A percentile compares a stretch with the other conserved stretches of the same genome.
Conservation (phyloP, 1,140 invertebrate genomes). For the Scaptomyza hsui region DNA sequence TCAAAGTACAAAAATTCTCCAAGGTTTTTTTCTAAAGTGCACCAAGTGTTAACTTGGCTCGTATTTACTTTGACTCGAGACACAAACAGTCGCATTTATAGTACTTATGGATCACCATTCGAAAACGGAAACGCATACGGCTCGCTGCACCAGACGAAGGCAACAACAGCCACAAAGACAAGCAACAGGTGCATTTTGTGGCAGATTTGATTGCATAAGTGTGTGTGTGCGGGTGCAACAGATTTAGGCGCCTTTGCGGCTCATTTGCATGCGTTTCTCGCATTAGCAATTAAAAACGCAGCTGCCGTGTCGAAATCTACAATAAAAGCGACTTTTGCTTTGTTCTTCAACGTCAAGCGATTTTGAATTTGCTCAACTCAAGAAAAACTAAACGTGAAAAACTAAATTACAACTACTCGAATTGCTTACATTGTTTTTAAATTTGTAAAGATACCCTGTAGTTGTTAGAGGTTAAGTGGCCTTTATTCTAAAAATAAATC, state of each 20-base stretch:
- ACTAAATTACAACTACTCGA: constrained; percentile 14
- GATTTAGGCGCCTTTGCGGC: constrained; percentile 46
- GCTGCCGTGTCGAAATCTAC: constrained; percentile 59
- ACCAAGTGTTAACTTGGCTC: neutral
- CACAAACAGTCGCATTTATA: neutral
- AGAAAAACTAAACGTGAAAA: constrained; percentile 31
- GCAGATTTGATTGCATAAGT: constrained; percentile 57
- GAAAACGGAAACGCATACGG: constrained; percentile 69
- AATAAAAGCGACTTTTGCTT: constrained; percentile 27
- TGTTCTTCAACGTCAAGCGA: constrained; percentile 52
- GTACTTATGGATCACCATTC: neutral
- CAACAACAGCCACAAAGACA: constrained; percentile 33
- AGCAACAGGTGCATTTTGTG: constrained; percentile 53
- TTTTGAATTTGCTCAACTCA: constrained; percentile 34
- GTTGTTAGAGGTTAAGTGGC: neutral
- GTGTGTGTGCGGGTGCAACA: neutral
- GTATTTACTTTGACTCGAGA: constrained; percentile 6
- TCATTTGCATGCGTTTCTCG: constrained; percentile 70
- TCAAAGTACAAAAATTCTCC: no score
- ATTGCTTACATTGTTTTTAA: constrained; percentile 46
- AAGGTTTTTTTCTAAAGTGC: no score
- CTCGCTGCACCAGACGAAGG: constrained; percentile 60
- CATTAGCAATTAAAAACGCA: constrained; percentile 77
- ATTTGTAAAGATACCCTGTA: constrained; percentile 9
- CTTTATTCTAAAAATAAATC: neutral